phyloP scores from a whole-genome alignment of 2,113 vertebrate species.

The Thomomys bottae region DNA sequence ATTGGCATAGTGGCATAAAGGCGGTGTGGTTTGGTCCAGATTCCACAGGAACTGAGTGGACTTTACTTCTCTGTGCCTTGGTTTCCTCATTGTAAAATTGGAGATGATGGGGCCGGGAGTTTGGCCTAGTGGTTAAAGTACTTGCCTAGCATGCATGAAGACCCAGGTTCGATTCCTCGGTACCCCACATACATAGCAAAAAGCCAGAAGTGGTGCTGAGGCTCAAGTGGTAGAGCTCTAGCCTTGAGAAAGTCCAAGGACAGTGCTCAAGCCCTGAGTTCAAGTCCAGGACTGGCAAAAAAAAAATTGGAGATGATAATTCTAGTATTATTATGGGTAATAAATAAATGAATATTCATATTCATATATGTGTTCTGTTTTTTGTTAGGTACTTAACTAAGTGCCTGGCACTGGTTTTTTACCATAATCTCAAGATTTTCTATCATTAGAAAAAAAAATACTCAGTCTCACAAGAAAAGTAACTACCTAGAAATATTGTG shows the following conservation, averaged over 20 bases:
- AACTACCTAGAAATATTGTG: slow-evolving; percentile 10
- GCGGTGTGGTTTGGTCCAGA: background rate
- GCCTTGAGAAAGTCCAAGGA: no score
- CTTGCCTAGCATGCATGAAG: no score
- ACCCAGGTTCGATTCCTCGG: no score
- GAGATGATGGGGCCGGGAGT: no score
- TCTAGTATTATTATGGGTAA: background rate
- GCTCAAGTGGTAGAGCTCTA: no score
- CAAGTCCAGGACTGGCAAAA: no score
- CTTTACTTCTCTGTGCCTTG: background rate
- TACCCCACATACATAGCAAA: no score
- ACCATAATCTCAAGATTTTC: background rate
- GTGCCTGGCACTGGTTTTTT: background rate
- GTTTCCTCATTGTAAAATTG: background rate
- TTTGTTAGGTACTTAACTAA: background rate
- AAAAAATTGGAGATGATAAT: background rate
- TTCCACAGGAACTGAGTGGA: accelerated
- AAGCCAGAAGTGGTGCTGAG: no score
- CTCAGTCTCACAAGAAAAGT: background rate
- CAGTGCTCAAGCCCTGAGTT: no score
- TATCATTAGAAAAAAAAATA: slow-evolving; percentile 9
- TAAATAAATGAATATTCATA: background rate
- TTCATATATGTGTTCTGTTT: no score
- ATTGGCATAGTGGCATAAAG: background rate
- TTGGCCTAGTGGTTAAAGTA: no score